Evolutionary conservation across 2,888 invertebrate species (phyloP).

Genomic region (Apodemia mormo): DNA sequence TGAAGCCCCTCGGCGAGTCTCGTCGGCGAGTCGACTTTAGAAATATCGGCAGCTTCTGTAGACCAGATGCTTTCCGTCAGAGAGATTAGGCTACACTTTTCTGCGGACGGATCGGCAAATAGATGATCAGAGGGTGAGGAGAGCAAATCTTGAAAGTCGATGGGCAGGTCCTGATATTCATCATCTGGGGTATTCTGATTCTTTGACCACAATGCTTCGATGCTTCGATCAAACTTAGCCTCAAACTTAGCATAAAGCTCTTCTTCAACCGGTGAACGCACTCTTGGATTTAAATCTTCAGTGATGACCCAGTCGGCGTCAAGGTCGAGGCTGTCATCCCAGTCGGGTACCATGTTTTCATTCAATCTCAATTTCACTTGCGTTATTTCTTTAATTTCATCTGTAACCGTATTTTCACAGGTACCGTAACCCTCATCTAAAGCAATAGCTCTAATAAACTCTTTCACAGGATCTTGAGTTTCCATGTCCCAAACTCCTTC

Average conservation of each 20-base stretch:
- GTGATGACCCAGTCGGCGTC: slow-evolving; percentile 60
- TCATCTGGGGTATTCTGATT: slow-evolving; percentile 76
- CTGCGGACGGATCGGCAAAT: slow-evolving; percentile 65
- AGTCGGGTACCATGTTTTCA: slow-evolving; percentile 61
- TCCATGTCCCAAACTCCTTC: slow-evolving; percentile 78
- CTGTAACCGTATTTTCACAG: slow-evolving; percentile 72
- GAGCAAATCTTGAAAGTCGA: slow-evolving; percentile 81
- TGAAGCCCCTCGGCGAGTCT: slow-evolving; percentile 52
- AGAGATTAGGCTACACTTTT: slow-evolving; percentile 59
- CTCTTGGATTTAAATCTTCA: slow-evolving; percentile 56
- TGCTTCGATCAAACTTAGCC: slow-evolving; percentile 85
- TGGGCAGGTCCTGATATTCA: slow-evolving; percentile 83
- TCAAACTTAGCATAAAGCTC: slow-evolving; percentile 82
- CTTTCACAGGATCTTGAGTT: slow-evolving; percentile 71
- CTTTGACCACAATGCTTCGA: slow-evolving; percentile 85
- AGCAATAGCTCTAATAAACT: slow-evolving; percentile 73
- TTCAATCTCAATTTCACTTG: slow-evolving; percentile 51
- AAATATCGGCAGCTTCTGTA: slow-evolving; percentile 45
- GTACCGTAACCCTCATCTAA: slow-evolving; percentile 78
- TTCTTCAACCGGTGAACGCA: slow-evolving; percentile 66
- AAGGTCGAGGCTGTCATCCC: slow-evolving; percentile 62
- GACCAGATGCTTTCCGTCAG: slow-evolving; percentile 65
- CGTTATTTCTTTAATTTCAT: slow-evolving; percentile 57
- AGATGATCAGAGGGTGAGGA: slow-evolving; percentile 80
- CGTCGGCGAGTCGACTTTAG: slow-evolving; percentile 44